Percentiles rank a stretch among this genome's conserved stretches.
These are phyloP conservation scores for Tuberolachnus salignus DNA, from an alignment of 2,888 invertebrate genomes.

Conservation along the genomic window DNA sequence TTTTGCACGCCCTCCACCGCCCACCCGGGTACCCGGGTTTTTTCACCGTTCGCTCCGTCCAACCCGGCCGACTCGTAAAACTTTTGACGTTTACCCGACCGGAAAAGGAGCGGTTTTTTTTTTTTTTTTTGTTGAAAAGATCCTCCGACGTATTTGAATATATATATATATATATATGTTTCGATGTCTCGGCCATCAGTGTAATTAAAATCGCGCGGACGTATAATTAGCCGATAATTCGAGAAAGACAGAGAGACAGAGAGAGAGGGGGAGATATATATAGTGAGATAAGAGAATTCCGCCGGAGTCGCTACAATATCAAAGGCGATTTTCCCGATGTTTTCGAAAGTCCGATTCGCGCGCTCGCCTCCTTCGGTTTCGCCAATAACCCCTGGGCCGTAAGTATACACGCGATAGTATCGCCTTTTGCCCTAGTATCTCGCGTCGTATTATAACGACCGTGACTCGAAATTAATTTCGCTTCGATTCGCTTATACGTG, in stretches of 20 bases:
- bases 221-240: constrained; percentile 52
- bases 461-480: constrained; percentile 12
- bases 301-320: constrained; percentile 7
- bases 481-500: constrained; percentile 12
- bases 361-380: too few species aligned
- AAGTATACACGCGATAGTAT: too few species aligned
- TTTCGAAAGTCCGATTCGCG: background rate
- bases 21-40: background rate
- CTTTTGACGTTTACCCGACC: constrained; percentile 53
- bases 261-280: too few species aligned
- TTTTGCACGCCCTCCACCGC: background rate
- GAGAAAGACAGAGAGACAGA: too few species aligned
- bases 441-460: background rate
- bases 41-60: background rate
- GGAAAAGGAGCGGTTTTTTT: constrained; percentile 33
- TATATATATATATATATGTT: too few species aligned
- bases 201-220: constrained; percentile 41
- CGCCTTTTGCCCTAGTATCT: background rate
- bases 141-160: too few species aligned
- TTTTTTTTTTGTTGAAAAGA: too few species aligned
- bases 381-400: too few species aligned
- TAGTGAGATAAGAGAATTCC: constrained; percentile 26
- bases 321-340: constrained; percentile 42
- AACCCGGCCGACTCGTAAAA: constrained; percentile 13
- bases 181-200: constrained; percentile 40